phyloP scores from a whole-genome alignment of 2,797 vertebrate species.

The Syndactyla subalaris region DNA sequence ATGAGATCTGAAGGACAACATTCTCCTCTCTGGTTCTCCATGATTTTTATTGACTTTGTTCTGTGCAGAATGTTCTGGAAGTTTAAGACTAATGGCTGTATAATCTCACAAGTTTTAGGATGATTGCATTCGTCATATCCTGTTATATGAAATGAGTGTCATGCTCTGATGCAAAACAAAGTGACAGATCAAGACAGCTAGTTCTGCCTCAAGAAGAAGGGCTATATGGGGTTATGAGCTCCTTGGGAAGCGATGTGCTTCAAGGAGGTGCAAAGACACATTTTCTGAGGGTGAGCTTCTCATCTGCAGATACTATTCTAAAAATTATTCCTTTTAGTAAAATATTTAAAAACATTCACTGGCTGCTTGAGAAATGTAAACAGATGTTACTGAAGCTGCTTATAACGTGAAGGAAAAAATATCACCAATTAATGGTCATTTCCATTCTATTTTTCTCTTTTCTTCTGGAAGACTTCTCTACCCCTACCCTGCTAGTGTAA shows the following conservation, averaged over 20 bases:
- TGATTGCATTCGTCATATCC: neutral
- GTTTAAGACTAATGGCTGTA: neutral
- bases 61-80: neutral
- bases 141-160: neutral
- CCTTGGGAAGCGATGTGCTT: neutral
- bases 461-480: neutral
- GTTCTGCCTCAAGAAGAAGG: neutral
- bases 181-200: neutral
- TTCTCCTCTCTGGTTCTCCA: neutral
- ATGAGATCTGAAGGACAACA: neutral
- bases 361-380: neutral
- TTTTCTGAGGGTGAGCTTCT: neutral
- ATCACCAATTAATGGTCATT: neutral
- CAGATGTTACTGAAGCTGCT: neutral
- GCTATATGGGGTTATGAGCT: neutral
- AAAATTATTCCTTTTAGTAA: neutral
- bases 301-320: neutral
- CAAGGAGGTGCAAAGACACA: neutral
- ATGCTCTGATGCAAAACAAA: neutral
- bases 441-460: constrained; percentile 9
- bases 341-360: neutral
- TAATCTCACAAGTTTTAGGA: neutral
- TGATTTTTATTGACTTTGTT: neutral
- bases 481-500: neutral
- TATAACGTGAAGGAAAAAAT: constrained; percentile 42